phyloP scores from a whole-genome alignment of 1,140 invertebrate species.

The Lordiphosa clarofinis region DNA sequence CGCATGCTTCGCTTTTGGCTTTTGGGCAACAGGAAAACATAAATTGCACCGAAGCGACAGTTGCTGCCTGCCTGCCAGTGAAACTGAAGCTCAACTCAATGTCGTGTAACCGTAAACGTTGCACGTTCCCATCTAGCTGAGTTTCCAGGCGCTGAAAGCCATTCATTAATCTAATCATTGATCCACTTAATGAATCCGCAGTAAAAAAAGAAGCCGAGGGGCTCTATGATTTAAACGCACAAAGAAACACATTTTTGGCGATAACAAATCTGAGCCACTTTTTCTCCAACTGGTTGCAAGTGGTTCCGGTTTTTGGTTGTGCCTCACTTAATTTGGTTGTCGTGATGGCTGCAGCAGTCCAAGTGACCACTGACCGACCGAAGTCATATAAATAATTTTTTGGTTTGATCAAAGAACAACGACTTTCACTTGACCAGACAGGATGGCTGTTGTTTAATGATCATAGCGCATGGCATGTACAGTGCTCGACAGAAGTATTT shows the following conservation, averaged over 20 bases:
- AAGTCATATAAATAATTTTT: slow-evolving; percentile 44
- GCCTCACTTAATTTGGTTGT: slow-evolving; percentile 41
- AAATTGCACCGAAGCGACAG: slow-evolving; percentile 71
- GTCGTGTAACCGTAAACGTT: slow-evolving; percentile 62
- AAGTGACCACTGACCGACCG: slow-evolving; percentile 45
- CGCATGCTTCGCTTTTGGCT: slow-evolving; percentile 23
- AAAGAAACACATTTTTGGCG: slow-evolving; percentile 18
- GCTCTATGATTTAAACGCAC: slow-evolving; percentile 52
- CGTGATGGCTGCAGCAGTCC: slow-evolving; percentile 21
- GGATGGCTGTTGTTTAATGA: neutral
- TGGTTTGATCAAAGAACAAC: slow-evolving; percentile 2
- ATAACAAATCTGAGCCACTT: slow-evolving; percentile 68
- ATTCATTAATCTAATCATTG: slow-evolving; percentile 77
- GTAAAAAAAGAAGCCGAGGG: slow-evolving; percentile 25
- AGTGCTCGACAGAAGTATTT: too few relatives aligned
- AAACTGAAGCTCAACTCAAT: slow-evolving; percentile 42
- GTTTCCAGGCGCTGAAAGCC: slow-evolving; percentile 57
- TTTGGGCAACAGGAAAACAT: slow-evolving; percentile 70
- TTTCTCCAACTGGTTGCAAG: slow-evolving; percentile 27
- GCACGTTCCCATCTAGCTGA: slow-evolving; percentile 31
- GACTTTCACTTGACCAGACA: slow-evolving; percentile 35
- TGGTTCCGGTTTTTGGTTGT: slow-evolving; percentile 33
- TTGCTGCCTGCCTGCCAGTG: slow-evolving; percentile 21
- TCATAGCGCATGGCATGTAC: slow-evolving; percentile 1
- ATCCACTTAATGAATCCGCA: slow-evolving; percentile 62